Conservation (phyloP, 2,113 vertebrate genomes). For the Eolophus roseicapilla region DNA sequence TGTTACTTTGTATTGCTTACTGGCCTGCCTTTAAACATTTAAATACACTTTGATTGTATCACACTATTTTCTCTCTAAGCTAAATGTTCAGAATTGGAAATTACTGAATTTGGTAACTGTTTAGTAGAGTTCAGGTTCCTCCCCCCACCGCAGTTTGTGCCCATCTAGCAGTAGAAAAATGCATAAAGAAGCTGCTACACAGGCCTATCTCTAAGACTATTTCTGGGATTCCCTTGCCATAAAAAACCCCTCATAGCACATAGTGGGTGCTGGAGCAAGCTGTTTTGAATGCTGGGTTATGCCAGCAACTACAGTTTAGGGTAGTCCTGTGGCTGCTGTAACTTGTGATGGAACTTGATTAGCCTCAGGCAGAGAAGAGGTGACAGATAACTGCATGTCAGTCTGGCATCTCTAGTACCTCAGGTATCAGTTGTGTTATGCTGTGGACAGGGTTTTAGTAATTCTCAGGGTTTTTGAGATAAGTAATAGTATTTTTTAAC, state of each 20-base stretch:
- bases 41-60: not conserved
- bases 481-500: not conserved
- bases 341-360: not conserved
- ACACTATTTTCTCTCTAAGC: not conserved
- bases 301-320: not conserved
- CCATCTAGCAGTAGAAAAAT: not conserved
- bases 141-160: not conserved
- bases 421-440: not conserved
- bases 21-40: not conserved
- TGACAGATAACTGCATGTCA: not conserved
- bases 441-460: not conserved
- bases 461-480: not conserved
- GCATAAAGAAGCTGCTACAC: not conserved
- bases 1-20: not conserved
- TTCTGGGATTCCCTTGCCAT: not conserved
- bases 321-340: not conserved
- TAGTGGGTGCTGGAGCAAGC: not conserved
- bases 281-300: not conserved
- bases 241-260: not conserved
- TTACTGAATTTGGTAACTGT: not conserved
- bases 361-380: not conserved
- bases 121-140: not conserved
- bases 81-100: not conserved
- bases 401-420: not conserved
- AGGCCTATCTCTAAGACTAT: not conserved